Conservation (phyloP, 1,140 invertebrate species). For the Eubasilissa regina region DNA sequence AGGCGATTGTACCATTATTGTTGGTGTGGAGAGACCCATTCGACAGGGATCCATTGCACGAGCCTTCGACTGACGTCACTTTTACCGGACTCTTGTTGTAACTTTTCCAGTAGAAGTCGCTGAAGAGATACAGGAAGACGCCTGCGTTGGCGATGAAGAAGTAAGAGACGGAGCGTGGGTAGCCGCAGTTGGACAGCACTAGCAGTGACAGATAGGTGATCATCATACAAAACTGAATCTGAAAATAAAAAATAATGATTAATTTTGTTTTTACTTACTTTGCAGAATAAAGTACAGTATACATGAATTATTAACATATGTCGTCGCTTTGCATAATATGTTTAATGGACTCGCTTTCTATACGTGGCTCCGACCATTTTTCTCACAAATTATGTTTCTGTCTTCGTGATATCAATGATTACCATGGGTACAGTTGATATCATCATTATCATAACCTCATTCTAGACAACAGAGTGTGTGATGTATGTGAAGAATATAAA, state of each 20-base stretch:
- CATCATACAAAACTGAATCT: conserved; percentile 85
- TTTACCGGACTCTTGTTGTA: conserved; percentile 71
- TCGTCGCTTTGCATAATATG: too few relatives aligned
- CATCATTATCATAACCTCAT: too few relatives aligned
- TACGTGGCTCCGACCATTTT: too few relatives aligned
- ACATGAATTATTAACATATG: too few relatives aligned
- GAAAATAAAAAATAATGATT: conserved; percentile 62
- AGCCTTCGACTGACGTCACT: neutral
- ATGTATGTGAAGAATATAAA: too few relatives aligned
- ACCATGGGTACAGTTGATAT: too few relatives aligned
- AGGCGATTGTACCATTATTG: neutral
- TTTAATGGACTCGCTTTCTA: too few relatives aligned
- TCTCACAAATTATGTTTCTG: too few relatives aligned
- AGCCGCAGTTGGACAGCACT: conserved; percentile 82
- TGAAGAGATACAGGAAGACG: conserved; percentile 88
- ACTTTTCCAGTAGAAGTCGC: conserved; percentile 88
- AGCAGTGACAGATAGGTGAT: conserved; percentile 80
- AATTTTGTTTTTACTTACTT: too few relatives aligned
- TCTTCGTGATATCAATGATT: too few relatives aligned
- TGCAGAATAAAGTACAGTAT: too few relatives aligned
- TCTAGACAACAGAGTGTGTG: too few relatives aligned
- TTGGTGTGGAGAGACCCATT: neutral
- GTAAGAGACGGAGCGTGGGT: conserved; percentile 77
- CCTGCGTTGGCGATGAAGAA: conserved; percentile 80
- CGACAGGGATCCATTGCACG: neutral